A percentile compares a stretch with the other conserved stretches of the same genome.
Conservation (phyloP, 2,113 vertebrate species). For the Propithecus coquereli region DNA sequence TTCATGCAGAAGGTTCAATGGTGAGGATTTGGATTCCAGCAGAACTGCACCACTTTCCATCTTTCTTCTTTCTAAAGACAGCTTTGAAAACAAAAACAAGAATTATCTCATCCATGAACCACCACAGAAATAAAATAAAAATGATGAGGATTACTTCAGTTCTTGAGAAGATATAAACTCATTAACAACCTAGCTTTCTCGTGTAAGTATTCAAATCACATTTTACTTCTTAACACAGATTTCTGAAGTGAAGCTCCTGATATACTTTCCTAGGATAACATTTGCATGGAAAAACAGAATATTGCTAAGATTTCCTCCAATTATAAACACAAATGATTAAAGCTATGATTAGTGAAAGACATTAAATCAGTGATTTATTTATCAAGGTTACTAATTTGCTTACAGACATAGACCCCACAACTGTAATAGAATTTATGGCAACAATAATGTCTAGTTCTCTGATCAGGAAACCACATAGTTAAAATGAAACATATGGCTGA, state of each 20-base stretch:
- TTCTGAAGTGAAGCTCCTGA: not conserved
- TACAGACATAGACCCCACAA: not conserved
- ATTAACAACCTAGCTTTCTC: not conserved
- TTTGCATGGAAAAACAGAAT: not conserved
- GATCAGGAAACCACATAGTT: constrained; percentile 5
- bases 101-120: not conserved
- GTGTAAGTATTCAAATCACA: not conserved
- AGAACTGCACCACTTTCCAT: constrained; percentile 89
- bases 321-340: not conserved
- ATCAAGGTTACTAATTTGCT: not conserved
- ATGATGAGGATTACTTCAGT: not conserved
- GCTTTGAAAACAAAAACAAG: constrained; percentile 50
- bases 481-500: not conserved
- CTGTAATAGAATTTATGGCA: not conserved
- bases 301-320: not conserved
- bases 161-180: not conserved
- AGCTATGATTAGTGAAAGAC: not conserved
- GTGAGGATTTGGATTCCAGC: constrained; percentile 89
- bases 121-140: not conserved
- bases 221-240: not conserved
- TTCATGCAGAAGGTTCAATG: constrained; percentile 87
- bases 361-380: not conserved
- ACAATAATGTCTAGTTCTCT: not conserved
- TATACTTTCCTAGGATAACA: not conserved
- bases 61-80: constrained; percentile 72